Base-by-base conservation (phyloP, 1,140 invertebrate species). In the Cherax destructor region DNA sequence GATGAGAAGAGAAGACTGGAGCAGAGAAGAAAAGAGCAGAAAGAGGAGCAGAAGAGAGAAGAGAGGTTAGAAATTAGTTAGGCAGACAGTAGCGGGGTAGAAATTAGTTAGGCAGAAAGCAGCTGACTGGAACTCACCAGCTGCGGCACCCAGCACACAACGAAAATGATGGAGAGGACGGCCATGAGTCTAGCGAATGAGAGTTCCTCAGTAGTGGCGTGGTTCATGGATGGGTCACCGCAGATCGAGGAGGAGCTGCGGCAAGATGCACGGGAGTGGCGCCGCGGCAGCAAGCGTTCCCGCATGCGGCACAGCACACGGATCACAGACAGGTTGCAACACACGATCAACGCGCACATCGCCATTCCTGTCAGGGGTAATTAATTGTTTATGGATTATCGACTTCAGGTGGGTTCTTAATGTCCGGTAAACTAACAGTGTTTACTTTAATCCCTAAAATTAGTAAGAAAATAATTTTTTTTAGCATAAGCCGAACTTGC, bases 81-180 rank as follows among this genome's bases (percentile, higher is more conserved):
- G 13, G 7, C 30, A 6, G 24, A 59, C 0, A 41, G 30, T 41
- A 41, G 30, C 30, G 2, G 30, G 30, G 49, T 18, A 1, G 7
- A 10, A 18, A 13, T n/a, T 79, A 18, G 47, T 59, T 16, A 61
- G n/a, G 80, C 4, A 30, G 30, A 41, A 41, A 50, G 16, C 2
- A 49, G 47, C 18, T 79, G 21, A n/a, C 1, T 5, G 24, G 13
- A 24, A 94, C 95, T 95, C 94, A 98, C 97, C 97, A 98, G 96
- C 94, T 98, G 97, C 4, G 97, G 97, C 95, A 97, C 96, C 97
- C 97, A 98, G 94, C 97, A 98, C 1, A 97, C 95, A 79, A 98
- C 96, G 93, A 97, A 98, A 4, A 97, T 96, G 74, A 97, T 96
- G 77, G 97, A 97, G 3, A 98, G 95, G 7, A 97, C 96, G 0